Base-by-base conservation (phyloP, 2,113 vertebrate genomes). In the Thryonomys swinderianus region DNA sequence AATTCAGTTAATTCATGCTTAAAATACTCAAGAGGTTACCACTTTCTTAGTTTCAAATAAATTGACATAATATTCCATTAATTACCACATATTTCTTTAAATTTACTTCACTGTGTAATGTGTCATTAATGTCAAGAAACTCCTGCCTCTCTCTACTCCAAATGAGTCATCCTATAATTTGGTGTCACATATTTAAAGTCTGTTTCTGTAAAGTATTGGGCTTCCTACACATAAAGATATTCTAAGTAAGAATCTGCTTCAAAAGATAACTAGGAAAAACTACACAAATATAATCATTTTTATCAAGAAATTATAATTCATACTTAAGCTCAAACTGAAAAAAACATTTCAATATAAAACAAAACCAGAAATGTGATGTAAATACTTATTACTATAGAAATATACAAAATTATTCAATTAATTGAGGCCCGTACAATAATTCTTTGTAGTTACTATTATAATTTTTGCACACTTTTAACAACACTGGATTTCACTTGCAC, bases 341-440 rank as follows among this genome's bases (percentile, higher is more conserved):
- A 67, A 82, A 91, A 88, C 3, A 90, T 92, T 64, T n/a, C 10
- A 83, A 62, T 13, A 84, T 64, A 74, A 93, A 92, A 80, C 53
- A 93, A 67, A 90, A 91, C 4, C 25, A 91, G 32, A 90, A 91
- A 3, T 34, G 25, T 18, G 86, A 73, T 42, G 48, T 53, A 93
- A 96, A 81, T 84, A 55, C 11, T 59, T 57, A 78, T 92, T 61
- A 40, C 42, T 42, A 51, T 55, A 53, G 71, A 30, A 62, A 5
- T 34, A 73, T 88, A 83, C 20, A 95, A 74, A 90, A 74, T 40
- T 64, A 71, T 61, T 87, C 37, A 81, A 69, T 82, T 11, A 85
- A 80, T 53, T 37, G 48, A 85, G 14, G 73, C 30, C 34, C 69
- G 64, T 11, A 61, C 57, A 85, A 95, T 61, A 67, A 62, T 79